Base-by-base conservation (phyloP, 2,113 vertebrate species). In the Microtus richardsoni region DNA sequence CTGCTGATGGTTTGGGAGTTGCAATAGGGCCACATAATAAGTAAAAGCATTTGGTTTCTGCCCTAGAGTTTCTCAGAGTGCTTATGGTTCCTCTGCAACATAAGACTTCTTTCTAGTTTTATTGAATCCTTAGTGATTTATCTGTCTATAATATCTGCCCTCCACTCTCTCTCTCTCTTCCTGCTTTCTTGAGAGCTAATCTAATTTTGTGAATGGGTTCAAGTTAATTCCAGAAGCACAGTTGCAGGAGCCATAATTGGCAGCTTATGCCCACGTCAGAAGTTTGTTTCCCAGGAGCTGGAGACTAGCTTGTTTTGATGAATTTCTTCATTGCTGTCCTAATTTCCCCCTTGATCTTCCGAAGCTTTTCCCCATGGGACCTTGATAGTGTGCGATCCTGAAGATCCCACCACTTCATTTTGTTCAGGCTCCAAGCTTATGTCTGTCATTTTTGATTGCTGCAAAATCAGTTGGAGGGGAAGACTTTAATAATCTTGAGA, bases 401-500 rank as follows among this genome's bases (percentile, higher is more conserved):
- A 89, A 85, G 91, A 82, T 66, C 60, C 9, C 9, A 12, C 39
- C 52, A 33, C 4, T 89, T 89, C 16, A 2, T 22, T 90, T 94
- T 64, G 75, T 86, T 80, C 44, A 86, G 66, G 77, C 5, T 44
- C 54, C 4, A 39, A 73, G 75, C 39, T 92, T 85, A 58, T 19
- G 30, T 58, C 9, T 93, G 33, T 95, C 39, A 78, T 87, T 44
- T 89, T 71, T 82, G 21, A 90, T 94, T 85, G 60, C 78, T 97
- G 30, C 62, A 66, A 92, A 96, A 62, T 36, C 66, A 92, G 33
- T 86, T 83, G 85, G 78, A 95, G 21, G 47, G 82, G 79, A 96
- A 95, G 52, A 87, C 82, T 91, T 91, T 68, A 92, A 94, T 71
- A 84, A 86, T 93, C 52, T 74, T 91, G 54, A 96, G 58, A 94